Conservation (phyloP, 2,797 vertebrate species). For the Yasuhikotakia modesta region DNA sequence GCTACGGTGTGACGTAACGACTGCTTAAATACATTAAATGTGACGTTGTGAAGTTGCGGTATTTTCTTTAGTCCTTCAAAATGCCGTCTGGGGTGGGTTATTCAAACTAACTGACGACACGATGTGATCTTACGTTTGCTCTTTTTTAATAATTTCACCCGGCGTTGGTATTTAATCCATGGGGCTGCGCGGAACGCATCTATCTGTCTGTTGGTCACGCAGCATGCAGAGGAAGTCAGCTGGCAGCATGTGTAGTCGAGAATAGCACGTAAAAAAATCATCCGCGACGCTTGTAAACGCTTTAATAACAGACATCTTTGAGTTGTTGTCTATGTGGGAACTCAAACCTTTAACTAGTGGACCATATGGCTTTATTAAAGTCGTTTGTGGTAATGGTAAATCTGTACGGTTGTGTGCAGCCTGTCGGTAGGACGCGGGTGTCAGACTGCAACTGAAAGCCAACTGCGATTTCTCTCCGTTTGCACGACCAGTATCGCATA, state of each 20-base stretch:
- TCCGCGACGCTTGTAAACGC: background rate
- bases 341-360: background rate
- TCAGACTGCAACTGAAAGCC: constrained; percentile 20
- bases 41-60: constrained; percentile 24
- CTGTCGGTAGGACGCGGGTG: constrained; percentile 21
- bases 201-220: background rate
- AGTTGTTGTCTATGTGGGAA: background rate
- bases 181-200: constrained; percentile 2
- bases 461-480: constrained; percentile 8
- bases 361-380: constrained; percentile 14
- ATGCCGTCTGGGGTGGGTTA: background rate
- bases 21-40: background rate
- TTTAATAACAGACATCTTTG: background rate
- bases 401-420: constrained; percentile 18
- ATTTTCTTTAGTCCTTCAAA: background rate
- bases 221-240: constrained; percentile 13
- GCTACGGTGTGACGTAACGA: constrained; percentile 12
- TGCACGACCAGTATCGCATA: background rate
- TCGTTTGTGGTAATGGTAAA: constrained; percentile 32
- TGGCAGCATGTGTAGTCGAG: constrained; percentile 18
- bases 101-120: background rate
- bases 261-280: background rate
- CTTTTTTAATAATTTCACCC: background rate
- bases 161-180: constrained; percentile 8
- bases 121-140: background rate